phyloP scores from a whole-genome alignment of 2,113 vertebrate species.

The Excalfactoria chinensis region DNA sequence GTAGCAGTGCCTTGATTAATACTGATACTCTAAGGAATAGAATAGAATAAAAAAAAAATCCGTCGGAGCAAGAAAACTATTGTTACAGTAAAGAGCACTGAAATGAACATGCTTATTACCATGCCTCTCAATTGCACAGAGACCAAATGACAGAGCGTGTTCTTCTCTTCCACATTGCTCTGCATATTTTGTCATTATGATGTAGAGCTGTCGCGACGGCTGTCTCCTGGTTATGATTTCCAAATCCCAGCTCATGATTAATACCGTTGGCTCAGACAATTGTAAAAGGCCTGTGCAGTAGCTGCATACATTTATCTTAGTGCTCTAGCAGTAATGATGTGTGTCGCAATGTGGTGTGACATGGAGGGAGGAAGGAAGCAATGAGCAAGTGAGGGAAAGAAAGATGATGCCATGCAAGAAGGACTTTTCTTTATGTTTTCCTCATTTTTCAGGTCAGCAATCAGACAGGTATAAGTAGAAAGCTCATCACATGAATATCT shows the following conservation, averaged over 20 bases:
- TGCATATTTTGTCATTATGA: slow-evolving; percentile 68
- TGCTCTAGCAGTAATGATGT: slow-evolving; percentile 18
- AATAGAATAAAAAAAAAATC: slow-evolving; percentile 1
- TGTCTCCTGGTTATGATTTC: slow-evolving; percentile 70
- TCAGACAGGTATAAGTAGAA: neutral
- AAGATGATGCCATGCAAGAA: neutral
- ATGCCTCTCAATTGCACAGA: slow-evolving; percentile 50
- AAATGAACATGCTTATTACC: slow-evolving; percentile 68
- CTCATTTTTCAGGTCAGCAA: neutral
- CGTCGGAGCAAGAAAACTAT: slow-evolving; percentile 32
- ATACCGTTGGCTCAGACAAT: slow-evolving; percentile 53
- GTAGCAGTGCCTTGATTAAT: slow-evolving; percentile 42
- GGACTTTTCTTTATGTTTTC: neutral
- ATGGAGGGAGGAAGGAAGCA: neutral
- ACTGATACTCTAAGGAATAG: slow-evolving; percentile 54
- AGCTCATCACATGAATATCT: neutral
- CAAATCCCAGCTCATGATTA: slow-evolving; percentile 66
- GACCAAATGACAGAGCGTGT: neutral
- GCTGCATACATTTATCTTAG: slow-evolving; percentile 24
- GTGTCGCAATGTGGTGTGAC: neutral
- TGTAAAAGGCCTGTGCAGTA: slow-evolving; percentile 5
- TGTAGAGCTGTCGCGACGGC: slow-evolving; percentile 60
- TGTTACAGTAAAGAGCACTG: slow-evolving; percentile 57
- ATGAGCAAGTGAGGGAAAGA: neutral
- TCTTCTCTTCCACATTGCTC: slow-evolving; percentile 20